Conservation (phyloP, 2,888 invertebrate species). For the Ornithoptera alexandrae region DNA sequence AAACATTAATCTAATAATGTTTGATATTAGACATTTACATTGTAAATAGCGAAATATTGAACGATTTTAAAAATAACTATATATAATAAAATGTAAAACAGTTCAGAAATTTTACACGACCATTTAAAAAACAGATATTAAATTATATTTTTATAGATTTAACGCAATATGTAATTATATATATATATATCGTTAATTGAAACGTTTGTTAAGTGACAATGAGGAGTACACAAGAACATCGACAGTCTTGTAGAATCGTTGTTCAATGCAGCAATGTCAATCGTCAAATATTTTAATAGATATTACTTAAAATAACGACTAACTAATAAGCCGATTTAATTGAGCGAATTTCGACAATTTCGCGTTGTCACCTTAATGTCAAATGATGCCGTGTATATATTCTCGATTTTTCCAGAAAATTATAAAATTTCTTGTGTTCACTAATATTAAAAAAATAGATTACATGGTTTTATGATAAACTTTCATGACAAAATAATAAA, state of each 20-base stretch:
- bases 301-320: not conserved
- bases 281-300: not conserved
- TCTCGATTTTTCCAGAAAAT: not conserved
- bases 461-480: no score
- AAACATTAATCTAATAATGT: no score
- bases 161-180: not conserved
- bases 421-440: no score
- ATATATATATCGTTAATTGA: not conserved
- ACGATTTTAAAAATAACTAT: no score
- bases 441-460: no score
- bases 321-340: not conserved
- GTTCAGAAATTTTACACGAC: no score
- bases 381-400: not conserved
- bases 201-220: not conserved
- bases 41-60: no score
- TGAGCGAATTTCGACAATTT: not conserved
- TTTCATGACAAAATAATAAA: no score
- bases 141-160: no score
- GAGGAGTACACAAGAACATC: not conserved
- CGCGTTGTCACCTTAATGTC: not conserved
- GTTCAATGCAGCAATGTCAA: slow-evolving; percentile 14
- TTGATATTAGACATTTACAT: no score
- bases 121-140: no score
- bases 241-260: slow-evolving; percentile 17
- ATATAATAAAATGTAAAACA: no score